Evolutionary conservation across 2,113 vertebrate species (phyloP), one percentile per base, ranked within the genome.

Genomic region (Archilochus colubris): DNA sequence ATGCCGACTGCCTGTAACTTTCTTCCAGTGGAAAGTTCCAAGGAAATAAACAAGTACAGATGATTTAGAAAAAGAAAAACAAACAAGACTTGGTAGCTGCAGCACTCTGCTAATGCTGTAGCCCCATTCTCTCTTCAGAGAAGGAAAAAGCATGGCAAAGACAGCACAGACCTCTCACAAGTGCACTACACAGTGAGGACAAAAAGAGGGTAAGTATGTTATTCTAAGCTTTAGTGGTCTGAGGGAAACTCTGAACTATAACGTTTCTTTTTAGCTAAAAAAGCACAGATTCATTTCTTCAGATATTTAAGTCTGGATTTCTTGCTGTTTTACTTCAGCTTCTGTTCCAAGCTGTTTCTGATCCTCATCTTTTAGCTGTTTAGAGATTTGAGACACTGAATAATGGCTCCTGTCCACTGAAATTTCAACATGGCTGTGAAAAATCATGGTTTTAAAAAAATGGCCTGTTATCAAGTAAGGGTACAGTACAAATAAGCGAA

Each of bases 211-310:
- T 93, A 90, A 91, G 20, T 79, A 82, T 80, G 85, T 89, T 94
- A 83, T 97, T 95, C 43, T 86, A 94, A 91, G 48, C n/a, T 36
- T 88, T 81, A 81, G 89, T 81, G 91, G 79, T 96, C 94, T 95
- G 25, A 38, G 59, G 68, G 5, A 88, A 88, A 93, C 91, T 94
- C 63, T 94, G 72, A 54, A 61, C 18, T 38, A 87, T 66, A 91
- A 75, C 6, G 54, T 82, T 93, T 96, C 17, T 93, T 61, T 55
- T 67, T 25, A 74, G 30, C 58, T 96, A 78, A 83, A 88, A 89
- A 74, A 88, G 17, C 64, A 86, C 48, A 68, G 38, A 70, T 88
- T 70, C 16, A 50, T 80, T 82, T 85, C 38, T 92, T 86, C 38
- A 58, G 70, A 58, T 68, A 73, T 78, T 94, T 73, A 58, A 83